These are phyloP conservation scores for Leucoma salicis DNA, from an alignment of 2,888 invertebrate genomes.

Conservation along the genomic window DNA sequence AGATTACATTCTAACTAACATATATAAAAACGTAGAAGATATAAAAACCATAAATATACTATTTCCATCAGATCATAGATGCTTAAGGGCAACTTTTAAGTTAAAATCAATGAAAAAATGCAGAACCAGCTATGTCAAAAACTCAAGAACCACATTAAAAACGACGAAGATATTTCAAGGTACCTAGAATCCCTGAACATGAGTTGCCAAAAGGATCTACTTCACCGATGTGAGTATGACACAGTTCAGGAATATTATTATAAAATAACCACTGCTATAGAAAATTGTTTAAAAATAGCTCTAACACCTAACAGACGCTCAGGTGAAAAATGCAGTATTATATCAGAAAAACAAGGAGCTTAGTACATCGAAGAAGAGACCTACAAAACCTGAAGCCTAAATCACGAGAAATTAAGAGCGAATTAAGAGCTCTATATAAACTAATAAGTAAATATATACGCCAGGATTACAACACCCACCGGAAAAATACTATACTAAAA, in stretches of 20 bases:
- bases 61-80: conserved; percentile 1
- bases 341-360: background rate
- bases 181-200: background rate
- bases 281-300: too few species aligned
- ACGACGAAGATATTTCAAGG: background rate
- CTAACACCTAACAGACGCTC: too few species aligned
- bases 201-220: background rate
- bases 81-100: background rate
- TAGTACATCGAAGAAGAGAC: background rate
- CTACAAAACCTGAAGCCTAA: background rate
- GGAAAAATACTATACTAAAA: background rate
- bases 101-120: background rate
- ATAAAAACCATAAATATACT: background rate
- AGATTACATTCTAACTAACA: conserved; percentile 1
- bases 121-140: background rate
- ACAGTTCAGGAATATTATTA: background rate
- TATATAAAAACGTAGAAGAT: background rate
- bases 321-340: too few species aligned
- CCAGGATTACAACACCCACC: background rate
- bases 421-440: background rate
- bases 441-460: background rate
- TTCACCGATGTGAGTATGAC: background rate
- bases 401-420: background rate
- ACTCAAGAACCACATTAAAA: background rate
- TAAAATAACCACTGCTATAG: too few species aligned